phyloP scores from a whole-genome alignment of 2,797 vertebrate species.

The Sciaenops ocellatus region DNA sequence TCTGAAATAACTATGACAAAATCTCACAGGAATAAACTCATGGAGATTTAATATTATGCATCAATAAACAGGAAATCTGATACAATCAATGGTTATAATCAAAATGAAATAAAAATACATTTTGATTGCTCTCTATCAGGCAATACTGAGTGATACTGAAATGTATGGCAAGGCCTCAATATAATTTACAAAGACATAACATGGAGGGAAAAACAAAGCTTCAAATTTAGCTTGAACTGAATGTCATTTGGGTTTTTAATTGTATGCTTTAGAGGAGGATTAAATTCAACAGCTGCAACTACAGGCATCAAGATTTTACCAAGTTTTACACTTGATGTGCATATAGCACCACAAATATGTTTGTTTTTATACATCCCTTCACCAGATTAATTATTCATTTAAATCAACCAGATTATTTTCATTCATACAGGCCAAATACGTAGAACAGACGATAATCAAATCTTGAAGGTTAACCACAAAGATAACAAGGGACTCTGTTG shows the following conservation, averaged over 20 bases:
- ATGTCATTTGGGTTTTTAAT: conserved; percentile 55
- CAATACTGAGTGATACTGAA: conserved; percentile 84
- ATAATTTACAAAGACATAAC: conserved; percentile 71
- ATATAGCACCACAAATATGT: conserved; percentile 30
- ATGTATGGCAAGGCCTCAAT: conserved; percentile 84
- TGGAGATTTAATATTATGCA: conserved; percentile 92
- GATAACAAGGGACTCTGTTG: conserved; percentile 1
- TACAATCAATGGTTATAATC: conserved; percentile 91
- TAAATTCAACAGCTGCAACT: conserved; percentile 26
- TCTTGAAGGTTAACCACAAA: not conserved
- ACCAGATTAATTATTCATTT: conserved; percentile 12
- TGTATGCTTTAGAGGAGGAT: conserved; percentile 26
- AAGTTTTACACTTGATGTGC: conserved; percentile 1
- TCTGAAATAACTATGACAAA: conserved; percentile 54
- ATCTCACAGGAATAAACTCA: conserved; percentile 77
- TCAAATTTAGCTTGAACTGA: conserved; percentile 52
- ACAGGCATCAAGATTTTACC: conserved; percentile 1
- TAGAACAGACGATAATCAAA: conserved; percentile 8
- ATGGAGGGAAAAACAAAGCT: conserved; percentile 43
- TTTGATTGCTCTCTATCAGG: conserved; percentile 81
- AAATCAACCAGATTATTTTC: not conserved
- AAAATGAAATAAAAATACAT: conserved; percentile 86
- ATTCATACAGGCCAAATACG: conserved; percentile 2
- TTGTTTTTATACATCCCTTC: conserved; percentile 25
- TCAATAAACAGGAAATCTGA: conserved; percentile 85